Evolutionary conservation across 1,140 invertebrate genomes (phyloP).

Genomic region (Hylyphantes graminicola): DNA sequence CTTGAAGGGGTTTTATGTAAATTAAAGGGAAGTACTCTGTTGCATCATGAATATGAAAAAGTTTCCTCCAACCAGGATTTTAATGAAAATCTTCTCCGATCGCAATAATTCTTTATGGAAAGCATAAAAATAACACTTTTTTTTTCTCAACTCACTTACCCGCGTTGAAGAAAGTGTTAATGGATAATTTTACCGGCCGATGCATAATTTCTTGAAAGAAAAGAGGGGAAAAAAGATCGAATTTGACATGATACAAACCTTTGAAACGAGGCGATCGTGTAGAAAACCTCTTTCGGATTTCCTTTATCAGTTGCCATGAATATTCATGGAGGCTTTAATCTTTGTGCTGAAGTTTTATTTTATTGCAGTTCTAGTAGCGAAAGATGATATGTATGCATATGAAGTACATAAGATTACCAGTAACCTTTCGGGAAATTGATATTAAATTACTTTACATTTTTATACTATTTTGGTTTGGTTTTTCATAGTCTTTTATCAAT

Average conservation of each 20-base stretch:
- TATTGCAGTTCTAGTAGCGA: slow-evolving; percentile 11
- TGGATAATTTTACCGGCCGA: slow-evolving; percentile 55
- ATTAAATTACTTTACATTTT: not conserved
- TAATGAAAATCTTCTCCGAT: slow-evolving; percentile 57
- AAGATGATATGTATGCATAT: slow-evolving; percentile 6
- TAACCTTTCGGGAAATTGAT: not conserved
- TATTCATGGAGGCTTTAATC: slow-evolving; percentile 48
- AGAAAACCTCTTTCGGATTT: slow-evolving; percentile 12
- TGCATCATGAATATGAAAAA: slow-evolving; percentile 60
- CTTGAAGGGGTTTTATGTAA: slow-evolving; percentile 51
- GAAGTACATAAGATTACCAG: slow-evolving; percentile 45
- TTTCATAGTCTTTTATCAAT: not conserved
- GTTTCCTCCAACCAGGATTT: slow-evolving; percentile 32
- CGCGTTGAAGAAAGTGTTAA: slow-evolving; percentile 40
- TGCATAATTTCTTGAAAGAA: slow-evolving; percentile 52
- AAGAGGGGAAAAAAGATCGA: slow-evolving; percentile 10
- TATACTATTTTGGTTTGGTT: not conserved
- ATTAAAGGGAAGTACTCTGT: slow-evolving; percentile 50
- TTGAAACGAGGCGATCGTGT: slow-evolving; percentile 30
- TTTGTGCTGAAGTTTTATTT: slow-evolving; percentile 12
- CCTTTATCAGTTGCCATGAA: slow-evolving; percentile 40
- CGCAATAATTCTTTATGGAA: slow-evolving; percentile 59
- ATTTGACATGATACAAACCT: slow-evolving; percentile 48
- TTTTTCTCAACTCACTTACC: not conserved
- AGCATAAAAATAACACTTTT: slow-evolving; percentile 57